Evolutionary conservation across 2,113 vertebrate genomes (phyloP).

Genomic region (Isurus oxyrinchus): DNA sequence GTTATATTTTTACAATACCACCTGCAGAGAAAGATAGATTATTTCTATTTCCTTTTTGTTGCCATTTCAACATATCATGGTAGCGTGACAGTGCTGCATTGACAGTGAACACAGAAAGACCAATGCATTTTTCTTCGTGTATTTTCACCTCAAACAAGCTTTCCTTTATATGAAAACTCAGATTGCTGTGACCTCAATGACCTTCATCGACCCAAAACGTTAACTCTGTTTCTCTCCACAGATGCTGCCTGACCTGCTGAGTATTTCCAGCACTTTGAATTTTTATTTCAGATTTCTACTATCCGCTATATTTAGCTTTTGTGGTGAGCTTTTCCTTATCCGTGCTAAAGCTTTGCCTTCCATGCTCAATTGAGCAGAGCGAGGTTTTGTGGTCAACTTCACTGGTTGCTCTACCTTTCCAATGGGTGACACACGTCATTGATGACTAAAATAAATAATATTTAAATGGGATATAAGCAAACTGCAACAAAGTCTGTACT

Average conservation of each 20-base stretch:
- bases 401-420: background rate
- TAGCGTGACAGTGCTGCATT: background rate
- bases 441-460: background rate
- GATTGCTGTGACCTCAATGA: background rate
- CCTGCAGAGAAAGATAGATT: constrained; percentile 49
- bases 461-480: background rate
- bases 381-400: background rate
- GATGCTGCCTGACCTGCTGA: background rate
- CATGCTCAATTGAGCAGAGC: background rate
- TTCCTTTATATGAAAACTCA: background rate
- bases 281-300: background rate
- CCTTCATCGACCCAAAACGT: too few species aligned
- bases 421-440: background rate
- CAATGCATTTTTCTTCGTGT: background rate
- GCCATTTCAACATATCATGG: background rate
- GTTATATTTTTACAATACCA: constrained; percentile 81
- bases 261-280: background rate
- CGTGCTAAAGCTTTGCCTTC: background rate
- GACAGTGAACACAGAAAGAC: background rate
- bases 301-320: background rate
- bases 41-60: background rate
- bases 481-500: background rate
- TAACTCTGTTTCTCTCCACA: background rate
- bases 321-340: background rate
- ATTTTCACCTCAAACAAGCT: background rate